Conservation (phyloP, 2,888 invertebrate genomes). For the Drosophila mimica region DNA sequence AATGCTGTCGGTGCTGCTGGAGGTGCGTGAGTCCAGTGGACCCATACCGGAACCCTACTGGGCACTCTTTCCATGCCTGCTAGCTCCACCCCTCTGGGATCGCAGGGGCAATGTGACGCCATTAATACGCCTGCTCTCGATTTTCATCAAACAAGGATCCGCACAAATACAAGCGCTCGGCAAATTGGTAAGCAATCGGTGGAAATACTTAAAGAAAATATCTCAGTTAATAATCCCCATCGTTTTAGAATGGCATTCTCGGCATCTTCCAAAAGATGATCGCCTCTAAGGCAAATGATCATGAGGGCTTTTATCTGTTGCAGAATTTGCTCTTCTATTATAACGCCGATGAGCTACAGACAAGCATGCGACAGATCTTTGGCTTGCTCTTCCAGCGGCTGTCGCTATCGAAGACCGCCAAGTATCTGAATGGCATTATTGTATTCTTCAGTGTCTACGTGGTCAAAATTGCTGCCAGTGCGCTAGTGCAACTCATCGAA, state of each 20-base stretch:
- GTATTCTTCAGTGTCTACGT: conserved; percentile 96
- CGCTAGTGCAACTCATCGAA: conserved; percentile 92
- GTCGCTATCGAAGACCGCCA: conserved; percentile 96
- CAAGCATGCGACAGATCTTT: conserved; percentile 94
- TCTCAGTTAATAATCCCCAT: not conserved
- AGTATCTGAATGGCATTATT: conserved; percentile 95
- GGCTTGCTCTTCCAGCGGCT: conserved; percentile 96
- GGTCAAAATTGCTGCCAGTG: conserved; percentile 91
- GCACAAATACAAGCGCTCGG: conserved; percentile 89
- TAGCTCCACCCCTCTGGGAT: conserved; percentile 97
- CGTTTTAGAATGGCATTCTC: conserved; percentile 89
- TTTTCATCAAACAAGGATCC: conserved; percentile 91
- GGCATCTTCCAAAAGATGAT: conserved; percentile 99
- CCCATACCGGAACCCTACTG: conserved; percentile 93
- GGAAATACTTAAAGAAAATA: conserved; percentile 6
- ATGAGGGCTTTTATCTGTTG: conserved; percentile 97
- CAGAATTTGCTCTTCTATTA: conserved; percentile 94
- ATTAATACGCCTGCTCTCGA: conserved; percentile 94
- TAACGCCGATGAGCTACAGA: conserved; percentile 90
- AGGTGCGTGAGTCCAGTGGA: conserved; percentile 87
- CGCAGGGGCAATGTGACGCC: conserved; percentile 97
- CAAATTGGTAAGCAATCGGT: conserved; percentile 88
- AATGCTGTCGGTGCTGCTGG: conserved; percentile 96
- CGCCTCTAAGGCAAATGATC: conserved; percentile 97
- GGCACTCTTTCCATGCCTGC: conserved; percentile 94